These are phyloP conservation scores for Nebria brevicollis DNA, from an alignment of 2,888 invertebrate genomes.

Conservation along the genomic window DNA sequence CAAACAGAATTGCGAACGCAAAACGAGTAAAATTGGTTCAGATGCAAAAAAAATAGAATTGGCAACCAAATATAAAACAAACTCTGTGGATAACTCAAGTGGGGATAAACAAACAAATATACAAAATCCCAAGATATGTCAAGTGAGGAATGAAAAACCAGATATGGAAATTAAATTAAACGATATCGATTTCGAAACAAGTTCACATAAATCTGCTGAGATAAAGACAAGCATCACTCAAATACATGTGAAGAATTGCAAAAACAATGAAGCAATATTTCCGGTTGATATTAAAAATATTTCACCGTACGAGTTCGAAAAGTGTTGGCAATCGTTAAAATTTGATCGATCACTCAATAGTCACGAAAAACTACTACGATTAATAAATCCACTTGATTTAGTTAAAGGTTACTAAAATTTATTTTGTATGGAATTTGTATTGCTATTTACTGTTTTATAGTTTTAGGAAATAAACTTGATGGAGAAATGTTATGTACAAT, in stretches of 20 bases:
- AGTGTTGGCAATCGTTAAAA: slow-evolving; percentile 58
- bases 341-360: slow-evolving; percentile 54
- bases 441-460: slow-evolving; percentile 52
- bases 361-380: slow-evolving; percentile 58
- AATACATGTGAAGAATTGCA: not conserved
- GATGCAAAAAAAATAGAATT: not conserved
- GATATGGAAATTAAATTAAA: not conserved
- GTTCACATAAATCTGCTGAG: not conserved
- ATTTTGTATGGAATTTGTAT: not conserved
- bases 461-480: slow-evolving; percentile 62
- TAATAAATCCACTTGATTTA: slow-evolving; percentile 26
- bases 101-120: not conserved
- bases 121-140: not conserved
- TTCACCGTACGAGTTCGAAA: slow-evolving; percentile 59
- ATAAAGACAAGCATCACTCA: not conserved
- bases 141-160: not conserved
- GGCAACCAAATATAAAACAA: not conserved
- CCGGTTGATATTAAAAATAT: slow-evolving; percentile 18
- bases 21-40: not conserved
- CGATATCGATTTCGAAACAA: not conserved
- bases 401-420: slow-evolving; percentile 18
- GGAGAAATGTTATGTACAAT: slow-evolving; percentile 60
- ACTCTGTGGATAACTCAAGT: not conserved
- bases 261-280: not conserved
- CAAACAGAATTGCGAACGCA: not conserved